Conservation (phyloP, 2,888 invertebrate genomes). For the Sclerodermus sp. region DNA sequence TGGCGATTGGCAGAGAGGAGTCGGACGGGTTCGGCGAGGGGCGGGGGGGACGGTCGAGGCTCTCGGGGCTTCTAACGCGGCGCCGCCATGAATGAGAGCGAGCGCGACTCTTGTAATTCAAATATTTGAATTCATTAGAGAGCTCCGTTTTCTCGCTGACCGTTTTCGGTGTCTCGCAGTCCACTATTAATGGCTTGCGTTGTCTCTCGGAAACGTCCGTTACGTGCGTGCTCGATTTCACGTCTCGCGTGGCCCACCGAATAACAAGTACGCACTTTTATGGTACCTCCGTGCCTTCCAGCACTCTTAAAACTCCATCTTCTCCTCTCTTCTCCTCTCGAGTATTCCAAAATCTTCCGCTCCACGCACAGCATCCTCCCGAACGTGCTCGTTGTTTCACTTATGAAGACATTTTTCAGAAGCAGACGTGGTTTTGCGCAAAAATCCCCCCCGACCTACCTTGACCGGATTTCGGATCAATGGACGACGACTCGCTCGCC, state of each 20-base stretch:
- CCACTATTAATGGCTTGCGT: conserved; percentile 28
- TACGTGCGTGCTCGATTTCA: conserved; percentile 25
- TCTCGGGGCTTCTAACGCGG: conserved; percentile 28
- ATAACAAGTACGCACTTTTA: conserved; percentile 36
- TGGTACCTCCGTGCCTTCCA: conserved; percentile 7
- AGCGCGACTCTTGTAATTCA: conserved; percentile 37
- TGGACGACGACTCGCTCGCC: too few relatives aligned
- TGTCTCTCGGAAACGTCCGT: conserved; percentile 29
- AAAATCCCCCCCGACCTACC: too few relatives aligned
- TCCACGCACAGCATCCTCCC: not conserved
- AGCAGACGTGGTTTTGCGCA: too few relatives aligned
- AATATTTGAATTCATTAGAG: conserved; percentile 48
- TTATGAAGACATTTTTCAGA: too few relatives aligned
- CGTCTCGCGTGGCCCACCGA: conserved; percentile 16
- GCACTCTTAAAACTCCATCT: not conserved
- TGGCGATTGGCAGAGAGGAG: too few relatives aligned
- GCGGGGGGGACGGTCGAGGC: conserved; percentile 39
- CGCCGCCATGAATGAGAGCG: conserved; percentile 38
- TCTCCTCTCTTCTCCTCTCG: too few relatives aligned
- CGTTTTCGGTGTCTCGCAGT: conserved; percentile 10
- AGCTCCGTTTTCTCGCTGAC: conserved; percentile 12
- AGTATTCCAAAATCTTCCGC: conserved; percentile 20
- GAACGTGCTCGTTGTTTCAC: too few relatives aligned
- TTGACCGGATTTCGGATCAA: too few relatives aligned
- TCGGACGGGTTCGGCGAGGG: too few relatives aligned